Evolutionary conservation across 2,797 vertebrate species (phyloP).

Genomic region (Moxostoma hubbsi): DNA sequence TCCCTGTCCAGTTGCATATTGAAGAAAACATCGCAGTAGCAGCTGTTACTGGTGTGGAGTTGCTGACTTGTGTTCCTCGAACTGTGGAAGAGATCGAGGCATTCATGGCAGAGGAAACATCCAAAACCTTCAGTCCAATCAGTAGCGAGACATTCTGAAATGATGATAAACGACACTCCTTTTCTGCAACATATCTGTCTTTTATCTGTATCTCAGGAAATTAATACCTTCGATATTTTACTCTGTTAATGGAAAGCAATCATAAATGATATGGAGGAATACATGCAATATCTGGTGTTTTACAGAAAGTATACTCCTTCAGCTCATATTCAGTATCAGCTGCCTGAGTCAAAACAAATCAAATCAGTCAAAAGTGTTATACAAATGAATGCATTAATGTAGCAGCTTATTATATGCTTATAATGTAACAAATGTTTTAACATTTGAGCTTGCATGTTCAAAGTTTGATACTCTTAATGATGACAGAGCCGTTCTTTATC

Average conservation of each 20-base stretch:
- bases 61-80: slow-evolving; percentile 94
- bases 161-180: background rate
- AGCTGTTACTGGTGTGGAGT: slow-evolving; percentile 78
- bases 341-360: background rate
- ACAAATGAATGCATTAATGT: background rate
- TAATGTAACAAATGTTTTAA: background rate
- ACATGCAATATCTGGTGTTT: background rate
- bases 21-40: slow-evolving; percentile 93
- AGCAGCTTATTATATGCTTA: background rate
- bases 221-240: background rate
- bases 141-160: slow-evolving; percentile 66
- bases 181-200: background rate
- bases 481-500: background rate
- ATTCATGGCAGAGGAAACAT: slow-evolving; percentile 83
- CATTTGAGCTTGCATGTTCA: background rate
- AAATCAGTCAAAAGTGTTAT: background rate
- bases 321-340: background rate
- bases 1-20: slow-evolving; percentile 85
- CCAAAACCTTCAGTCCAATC: slow-evolving; percentile 78
- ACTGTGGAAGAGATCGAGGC: slow-evolving; percentile 92
- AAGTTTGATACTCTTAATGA: background rate
- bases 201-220: background rate
- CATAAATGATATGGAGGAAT: background rate
- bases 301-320: background rate
- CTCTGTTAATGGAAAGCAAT: slow-evolving; percentile 11